Percentiles rank a stretch among this genome's conserved stretches.
phyloP scores from a whole-genome alignment of 2,888 invertebrate genomes.

The Epistrophella euchroma region DNA sequence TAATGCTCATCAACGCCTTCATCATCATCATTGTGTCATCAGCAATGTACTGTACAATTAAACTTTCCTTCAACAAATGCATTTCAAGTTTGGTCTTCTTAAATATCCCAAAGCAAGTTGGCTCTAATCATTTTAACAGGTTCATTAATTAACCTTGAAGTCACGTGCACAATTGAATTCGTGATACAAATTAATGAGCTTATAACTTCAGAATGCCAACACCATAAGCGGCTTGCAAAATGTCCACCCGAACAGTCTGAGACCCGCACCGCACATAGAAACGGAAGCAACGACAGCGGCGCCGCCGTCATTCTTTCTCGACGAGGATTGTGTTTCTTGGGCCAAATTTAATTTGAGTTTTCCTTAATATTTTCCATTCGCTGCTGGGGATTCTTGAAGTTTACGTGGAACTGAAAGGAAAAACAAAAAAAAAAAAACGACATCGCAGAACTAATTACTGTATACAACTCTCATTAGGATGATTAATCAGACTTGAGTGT shows the following conservation, averaged over 20 bases:
- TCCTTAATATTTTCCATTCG: conserved; percentile 31
- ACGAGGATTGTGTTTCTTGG: conserved; percentile 26
- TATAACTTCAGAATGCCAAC: conserved; percentile 46
- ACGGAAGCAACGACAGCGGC: conserved; percentile 4
- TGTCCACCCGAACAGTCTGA: neutral
- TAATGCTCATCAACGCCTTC: conserved; percentile 55
- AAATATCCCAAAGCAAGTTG: conserved; percentile 8
- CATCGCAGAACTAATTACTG: conserved; percentile 66
- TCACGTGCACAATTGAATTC: conserved; percentile 76
- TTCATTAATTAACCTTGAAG: conserved; percentile 74
- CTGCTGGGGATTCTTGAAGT: conserved; percentile 10
- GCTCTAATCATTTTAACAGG: conserved; percentile 67
- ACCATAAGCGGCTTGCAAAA: conserved; percentile 14
- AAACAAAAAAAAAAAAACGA: conserved; percentile 37
- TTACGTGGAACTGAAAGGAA: neutral
- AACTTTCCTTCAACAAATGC: conserved; percentile 40
- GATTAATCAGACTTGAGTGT: conserved; percentile 70
- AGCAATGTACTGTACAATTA: conserved; percentile 17
- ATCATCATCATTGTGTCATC: conserved; percentile 43
- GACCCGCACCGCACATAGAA: neutral
- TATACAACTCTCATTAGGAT: conserved; percentile 61
- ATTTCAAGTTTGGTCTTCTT: neutral
- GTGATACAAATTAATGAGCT: conserved; percentile 76
- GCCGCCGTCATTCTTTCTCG: conserved; percentile 6
- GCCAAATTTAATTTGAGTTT: conserved; percentile 42